phyloP scores from a whole-genome alignment of 2,888 invertebrate species.

The Spisula solida region DNA sequence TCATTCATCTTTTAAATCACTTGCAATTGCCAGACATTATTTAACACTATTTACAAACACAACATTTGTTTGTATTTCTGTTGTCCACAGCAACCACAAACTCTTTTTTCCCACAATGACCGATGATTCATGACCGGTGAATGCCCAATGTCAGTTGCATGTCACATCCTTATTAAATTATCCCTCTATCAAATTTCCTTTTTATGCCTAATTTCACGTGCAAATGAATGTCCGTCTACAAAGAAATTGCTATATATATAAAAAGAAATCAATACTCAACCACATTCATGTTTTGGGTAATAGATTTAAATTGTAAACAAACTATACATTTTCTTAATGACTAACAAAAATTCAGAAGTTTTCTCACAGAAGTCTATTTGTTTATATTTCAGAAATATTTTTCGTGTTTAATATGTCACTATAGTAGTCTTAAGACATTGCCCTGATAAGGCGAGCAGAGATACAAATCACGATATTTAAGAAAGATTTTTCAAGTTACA shows the following conservation, averaged over 20 bases:
- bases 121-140: slow-evolving; percentile 34
- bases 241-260: neutral
- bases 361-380: neutral
- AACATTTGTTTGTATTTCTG: neutral
- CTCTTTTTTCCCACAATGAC: slow-evolving; percentile 13
- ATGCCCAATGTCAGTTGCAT: slow-evolving; percentile 48
- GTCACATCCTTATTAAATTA: slow-evolving; percentile 53
- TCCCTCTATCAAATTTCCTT: slow-evolving; percentile 42
- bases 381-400: neutral
- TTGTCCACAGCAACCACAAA: neutral
- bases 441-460: too few relatives aligned
- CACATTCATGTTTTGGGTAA: neutral
- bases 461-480: too few relatives aligned
- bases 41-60: neutral
- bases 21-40: neutral
- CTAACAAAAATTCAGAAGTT: neutral
- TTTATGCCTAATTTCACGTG: slow-evolving; percentile 46
- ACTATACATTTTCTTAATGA: neutral
- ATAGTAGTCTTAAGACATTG: neutral
- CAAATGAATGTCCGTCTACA: slow-evolving; percentile 34
- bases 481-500: too few relatives aligned
- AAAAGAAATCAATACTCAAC: slow-evolving; percentile 2
- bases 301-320: slow-evolving; percentile 8
- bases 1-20: too few relatives aligned
- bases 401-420: neutral